Conservation (phyloP, 2,113 vertebrate species). For the Cyanistes caeruleus region DNA sequence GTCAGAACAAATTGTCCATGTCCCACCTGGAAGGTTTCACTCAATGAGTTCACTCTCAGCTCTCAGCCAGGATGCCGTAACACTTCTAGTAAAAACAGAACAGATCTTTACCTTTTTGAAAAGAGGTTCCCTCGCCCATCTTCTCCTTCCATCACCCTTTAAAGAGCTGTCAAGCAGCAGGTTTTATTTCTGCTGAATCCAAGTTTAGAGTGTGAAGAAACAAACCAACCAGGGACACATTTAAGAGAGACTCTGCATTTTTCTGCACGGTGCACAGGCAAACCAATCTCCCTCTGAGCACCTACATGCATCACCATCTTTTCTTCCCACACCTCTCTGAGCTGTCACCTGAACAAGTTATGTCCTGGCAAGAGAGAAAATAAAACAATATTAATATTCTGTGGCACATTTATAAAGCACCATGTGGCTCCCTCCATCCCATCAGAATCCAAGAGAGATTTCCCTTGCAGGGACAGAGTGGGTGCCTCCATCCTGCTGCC, state of each 20-base stretch:
- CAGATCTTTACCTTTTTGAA: background rate
- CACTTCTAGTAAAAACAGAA: background rate
- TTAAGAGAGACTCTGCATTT: background rate
- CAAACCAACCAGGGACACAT: background rate
- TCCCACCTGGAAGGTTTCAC: background rate
- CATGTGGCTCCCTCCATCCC: background rate
- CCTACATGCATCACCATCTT: background rate
- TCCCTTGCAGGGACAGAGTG: background rate
- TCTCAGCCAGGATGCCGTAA: background rate
- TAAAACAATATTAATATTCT: background rate
- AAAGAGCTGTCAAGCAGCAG: constrained; percentile 6
- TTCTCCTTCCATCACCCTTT: background rate
- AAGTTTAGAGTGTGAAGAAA: background rate
- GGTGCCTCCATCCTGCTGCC: background rate
- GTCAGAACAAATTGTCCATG: background rate
- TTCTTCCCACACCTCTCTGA: background rate
- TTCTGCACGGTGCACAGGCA: accelerated
- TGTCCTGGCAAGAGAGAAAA: background rate
- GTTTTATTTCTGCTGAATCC: constrained; percentile 19
- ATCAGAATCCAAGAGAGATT: background rate
- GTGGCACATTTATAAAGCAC: background rate
- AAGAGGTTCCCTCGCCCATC: background rate
- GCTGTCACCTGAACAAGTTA: background rate
- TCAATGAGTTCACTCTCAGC: background rate
- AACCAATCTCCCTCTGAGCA: background rate